These are phyloP conservation scores for Eilema caniola DNA, from an alignment of 2,888 invertebrate species.

Conservation along the genomic window DNA sequence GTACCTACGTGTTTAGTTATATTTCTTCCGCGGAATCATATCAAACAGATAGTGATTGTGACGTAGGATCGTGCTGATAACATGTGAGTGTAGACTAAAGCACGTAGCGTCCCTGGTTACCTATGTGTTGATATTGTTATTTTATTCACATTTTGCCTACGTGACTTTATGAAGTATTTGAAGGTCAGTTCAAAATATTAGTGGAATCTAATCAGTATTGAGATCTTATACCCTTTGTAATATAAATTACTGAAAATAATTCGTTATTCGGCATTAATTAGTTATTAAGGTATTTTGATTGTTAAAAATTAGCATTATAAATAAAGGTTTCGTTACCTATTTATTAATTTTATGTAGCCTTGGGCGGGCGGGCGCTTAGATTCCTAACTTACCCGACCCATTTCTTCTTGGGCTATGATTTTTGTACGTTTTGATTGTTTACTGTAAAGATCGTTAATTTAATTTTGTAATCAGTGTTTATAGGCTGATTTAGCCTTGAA, in stretches of 20 bases:
- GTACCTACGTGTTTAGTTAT: slow-evolving; percentile 68
- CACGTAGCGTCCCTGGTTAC: slow-evolving; percentile 53
- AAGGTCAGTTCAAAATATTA: slow-evolving; percentile 47
- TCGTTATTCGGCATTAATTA: slow-evolving; percentile 22
- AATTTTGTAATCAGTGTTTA: neutral
- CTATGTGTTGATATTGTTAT: slow-evolving; percentile 33
- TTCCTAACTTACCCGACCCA: slow-evolving; percentile 23
- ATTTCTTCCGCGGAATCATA: slow-evolving; percentile 71
- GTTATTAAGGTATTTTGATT: slow-evolving; percentile 44
- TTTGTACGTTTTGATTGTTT: neutral
- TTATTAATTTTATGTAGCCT: slow-evolving; percentile 31
- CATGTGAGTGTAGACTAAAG: slow-evolving; percentile 55
- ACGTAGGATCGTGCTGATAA: slow-evolving; percentile 66
- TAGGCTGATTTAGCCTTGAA: neutral
- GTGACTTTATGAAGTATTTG: slow-evolving; percentile 42
- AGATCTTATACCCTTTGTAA: slow-evolving; percentile 37
- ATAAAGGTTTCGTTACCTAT: slow-evolving; percentile 41
- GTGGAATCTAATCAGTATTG: slow-evolving; percentile 48
- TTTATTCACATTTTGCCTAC: slow-evolving; percentile 45
- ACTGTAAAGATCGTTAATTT: neutral
- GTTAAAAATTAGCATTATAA: slow-evolving; percentile 26
- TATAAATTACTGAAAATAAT: slow-evolving; percentile 34
- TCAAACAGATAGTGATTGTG: slow-evolving; percentile 72
- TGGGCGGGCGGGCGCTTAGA: slow-evolving; percentile 32
- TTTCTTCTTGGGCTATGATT: slow-evolving; percentile 1